Conservation (phyloP, 2,797 vertebrate species). For the Melanotaenia boesemani region DNA sequence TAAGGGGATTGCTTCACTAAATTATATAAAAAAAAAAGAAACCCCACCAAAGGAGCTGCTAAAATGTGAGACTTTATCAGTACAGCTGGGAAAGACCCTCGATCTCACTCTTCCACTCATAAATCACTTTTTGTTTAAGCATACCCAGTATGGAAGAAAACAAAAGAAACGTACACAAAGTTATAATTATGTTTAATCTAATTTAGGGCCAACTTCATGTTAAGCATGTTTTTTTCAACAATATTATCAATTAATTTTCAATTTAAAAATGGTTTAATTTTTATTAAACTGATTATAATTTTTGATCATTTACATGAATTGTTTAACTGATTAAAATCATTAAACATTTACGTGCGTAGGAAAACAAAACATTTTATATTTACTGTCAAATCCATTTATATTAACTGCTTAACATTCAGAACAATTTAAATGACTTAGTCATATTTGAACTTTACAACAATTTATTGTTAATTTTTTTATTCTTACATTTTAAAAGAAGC, state of each 20-base stretch:
- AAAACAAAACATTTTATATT: background rate
- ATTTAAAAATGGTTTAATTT: too few species aligned
- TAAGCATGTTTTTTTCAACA: background rate
- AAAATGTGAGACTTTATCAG: slow-evolving; percentile 79
- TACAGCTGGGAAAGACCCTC: slow-evolving; percentile 70
- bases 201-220: slow-evolving; percentile 3
- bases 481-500: too few species aligned
- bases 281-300: too few species aligned
- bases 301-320: too few species aligned
- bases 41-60: slow-evolving; percentile 74
- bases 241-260: background rate
- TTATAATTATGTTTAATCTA: slow-evolving; percentile 36
- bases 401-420: background rate
- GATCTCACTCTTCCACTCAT: slow-evolving; percentile 57
- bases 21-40: slow-evolving; percentile 62
- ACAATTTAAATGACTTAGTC: background rate
- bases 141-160: slow-evolving; percentile 27
- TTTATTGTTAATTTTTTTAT: background rate
- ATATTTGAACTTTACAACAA: background rate
- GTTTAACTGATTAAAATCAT: background rate
- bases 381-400: background rate
- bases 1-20: slow-evolving; percentile 89
- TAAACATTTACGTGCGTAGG: background rate
- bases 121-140: slow-evolving; percentile 66
- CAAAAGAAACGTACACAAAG: slow-evolving; percentile 30